These are phyloP conservation scores for Muricea muricata DNA, from an alignment of 92 coral and sea anemone genomes.

Conservation along the genomic window DNA sequence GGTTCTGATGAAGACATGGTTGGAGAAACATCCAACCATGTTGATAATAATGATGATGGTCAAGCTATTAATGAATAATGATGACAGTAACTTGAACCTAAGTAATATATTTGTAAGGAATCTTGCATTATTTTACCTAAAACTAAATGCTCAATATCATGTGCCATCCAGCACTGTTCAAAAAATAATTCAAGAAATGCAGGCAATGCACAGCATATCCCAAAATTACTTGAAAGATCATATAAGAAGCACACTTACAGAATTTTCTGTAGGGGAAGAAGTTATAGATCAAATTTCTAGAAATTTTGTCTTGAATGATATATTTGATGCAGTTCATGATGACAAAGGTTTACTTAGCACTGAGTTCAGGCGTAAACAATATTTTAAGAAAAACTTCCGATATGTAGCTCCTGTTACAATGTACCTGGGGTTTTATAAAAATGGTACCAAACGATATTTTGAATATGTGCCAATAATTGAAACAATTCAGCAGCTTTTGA, in stretches of 20 bases:
- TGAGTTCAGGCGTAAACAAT: slow-evolving; percentile 25
- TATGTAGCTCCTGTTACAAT: slow-evolving; percentile 10
- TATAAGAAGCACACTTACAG: no score
- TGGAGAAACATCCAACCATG: no score
- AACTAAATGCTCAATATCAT: slow-evolving; percentile 1
- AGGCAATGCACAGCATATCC: slow-evolving; percentile 2
- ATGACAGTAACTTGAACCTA: neutral
- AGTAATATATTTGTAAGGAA: neutral
- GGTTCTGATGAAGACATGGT: no score
- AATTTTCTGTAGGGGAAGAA: neutral
- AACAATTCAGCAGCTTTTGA: slow-evolving; percentile 64
- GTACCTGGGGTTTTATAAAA: slow-evolving; percentile 6
- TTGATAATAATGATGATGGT: no score
- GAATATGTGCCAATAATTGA: slow-evolving; percentile 71
- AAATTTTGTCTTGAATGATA: neutral
- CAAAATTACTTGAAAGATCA: slow-evolving; percentile 9
- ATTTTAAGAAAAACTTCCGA: neutral
- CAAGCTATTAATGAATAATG: no score
- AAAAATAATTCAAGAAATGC: neutral
- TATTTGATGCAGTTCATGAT: neutral
- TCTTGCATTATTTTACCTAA: neutral
- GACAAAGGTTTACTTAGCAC: slow-evolving; percentile 20
- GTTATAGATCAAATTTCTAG: neutral
- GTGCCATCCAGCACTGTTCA: neutral
- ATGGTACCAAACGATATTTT: slow-evolving; percentile 4